phyloP scores from a whole-genome alignment of 2,113 vertebrate species.

The Gymnocephalus cernua region DNA sequence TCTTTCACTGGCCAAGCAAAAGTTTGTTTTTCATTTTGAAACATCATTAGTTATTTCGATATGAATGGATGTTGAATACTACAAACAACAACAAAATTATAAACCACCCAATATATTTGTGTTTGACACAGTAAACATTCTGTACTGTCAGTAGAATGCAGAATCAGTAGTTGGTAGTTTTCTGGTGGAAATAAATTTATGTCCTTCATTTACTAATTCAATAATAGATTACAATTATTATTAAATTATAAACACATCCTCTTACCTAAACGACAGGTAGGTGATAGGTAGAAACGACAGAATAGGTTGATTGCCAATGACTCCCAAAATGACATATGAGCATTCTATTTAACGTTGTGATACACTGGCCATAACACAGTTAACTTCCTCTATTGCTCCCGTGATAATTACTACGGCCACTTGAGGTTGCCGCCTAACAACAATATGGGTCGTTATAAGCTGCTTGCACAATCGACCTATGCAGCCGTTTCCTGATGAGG shows the following conservation, averaged over 20 bases:
- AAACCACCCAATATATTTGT: not conserved
- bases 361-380: too few species aligned
- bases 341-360: too few species aligned
- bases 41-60: not conserved
- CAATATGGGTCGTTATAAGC: too few species aligned
- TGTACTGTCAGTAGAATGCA: not conserved
- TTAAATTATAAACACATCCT: not conserved
- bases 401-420: too few species aligned
- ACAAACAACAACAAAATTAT: not conserved
- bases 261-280: too few species aligned
- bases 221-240: not conserved
- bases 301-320: too few species aligned
- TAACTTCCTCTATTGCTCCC: too few species aligned
- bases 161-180: not conserved
- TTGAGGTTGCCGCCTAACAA: too few species aligned
- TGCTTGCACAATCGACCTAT: too few species aligned
- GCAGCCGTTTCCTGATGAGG: too few species aligned
- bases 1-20: not conserved
- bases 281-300: too few species aligned
- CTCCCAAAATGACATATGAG: too few species aligned
- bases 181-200: not conserved
- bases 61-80: not conserved
- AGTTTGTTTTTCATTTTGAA: slow-evolving; percentile 6
- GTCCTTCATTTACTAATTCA: not conserved
- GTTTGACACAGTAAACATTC: not conserved